Conservation (phyloP, 1,140 invertebrate species). For the Campoletis sonorensis region DNA sequence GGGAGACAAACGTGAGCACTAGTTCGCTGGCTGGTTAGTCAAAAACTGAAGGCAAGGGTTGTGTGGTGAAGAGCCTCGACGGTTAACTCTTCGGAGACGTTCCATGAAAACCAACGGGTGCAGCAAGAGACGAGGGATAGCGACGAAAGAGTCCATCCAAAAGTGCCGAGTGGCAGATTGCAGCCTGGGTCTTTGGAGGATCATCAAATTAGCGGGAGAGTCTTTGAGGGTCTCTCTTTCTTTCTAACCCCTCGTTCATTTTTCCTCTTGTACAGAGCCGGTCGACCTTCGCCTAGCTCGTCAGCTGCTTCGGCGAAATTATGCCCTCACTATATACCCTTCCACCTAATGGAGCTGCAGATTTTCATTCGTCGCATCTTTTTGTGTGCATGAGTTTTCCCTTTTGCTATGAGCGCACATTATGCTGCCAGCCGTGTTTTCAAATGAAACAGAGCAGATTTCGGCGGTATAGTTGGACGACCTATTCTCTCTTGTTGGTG, state of each 20-base stretch:
- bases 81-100: slow-evolving; percentile 59
- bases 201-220: slow-evolving; percentile 76
- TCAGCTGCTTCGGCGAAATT: slow-evolving; percentile 65
- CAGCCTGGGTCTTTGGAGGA: slow-evolving; percentile 71
- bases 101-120: slow-evolving; percentile 45
- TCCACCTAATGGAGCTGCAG: slow-evolving; percentile 63
- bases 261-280: slow-evolving; percentile 56
- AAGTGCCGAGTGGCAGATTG: slow-evolving; percentile 71
- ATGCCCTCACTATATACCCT: slow-evolving; percentile 62
- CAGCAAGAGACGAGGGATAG: slow-evolving; percentile 47
- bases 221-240: slow-evolving; percentile 67
- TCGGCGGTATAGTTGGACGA: too few relatives aligned
- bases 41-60: slow-evolving; percentile 43
- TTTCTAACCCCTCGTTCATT: slow-evolving; percentile 9
- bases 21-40: slow-evolving; percentile 26
- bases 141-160: slow-evolving; percentile 62
- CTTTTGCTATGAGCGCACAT: neutral
- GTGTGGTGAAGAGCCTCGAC: slow-evolving; percentile 58
- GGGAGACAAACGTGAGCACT: neutral
- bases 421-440: neutral
- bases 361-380: slow-evolving; percentile 67
- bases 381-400: slow-evolving; percentile 11
- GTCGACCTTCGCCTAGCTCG: slow-evolving; percentile 64
- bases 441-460: slow-evolving; percentile 26
- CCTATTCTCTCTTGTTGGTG: neutral